Evolutionary conservation across 2,888 invertebrate species (phyloP).

Genomic region (Aelia acuminata): DNA sequence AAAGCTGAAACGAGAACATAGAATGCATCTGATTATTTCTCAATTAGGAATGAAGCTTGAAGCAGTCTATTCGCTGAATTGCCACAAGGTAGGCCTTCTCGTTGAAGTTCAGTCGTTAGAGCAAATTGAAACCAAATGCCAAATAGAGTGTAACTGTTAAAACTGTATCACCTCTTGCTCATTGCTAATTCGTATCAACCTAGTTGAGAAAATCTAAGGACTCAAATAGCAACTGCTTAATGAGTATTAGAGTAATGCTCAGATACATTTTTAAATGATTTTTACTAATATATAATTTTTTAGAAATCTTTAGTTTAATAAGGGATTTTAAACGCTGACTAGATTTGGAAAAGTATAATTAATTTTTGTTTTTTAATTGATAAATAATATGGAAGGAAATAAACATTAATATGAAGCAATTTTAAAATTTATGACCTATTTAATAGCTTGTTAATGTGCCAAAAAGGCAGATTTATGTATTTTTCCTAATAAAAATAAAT

Average conservation of each 20-base stretch:
- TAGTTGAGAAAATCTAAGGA: not conserved
- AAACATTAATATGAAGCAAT: too few species aligned
- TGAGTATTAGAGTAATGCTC: not conserved
- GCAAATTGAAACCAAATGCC: constrained; percentile 26
- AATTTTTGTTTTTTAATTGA: too few species aligned
- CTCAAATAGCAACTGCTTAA: not conserved
- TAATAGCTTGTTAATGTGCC: too few species aligned
- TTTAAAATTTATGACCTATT: too few species aligned
- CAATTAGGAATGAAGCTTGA: not conserved
- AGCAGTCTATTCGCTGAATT: not conserved
- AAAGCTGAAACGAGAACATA: not conserved
- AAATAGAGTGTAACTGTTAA: constrained; percentile 33
- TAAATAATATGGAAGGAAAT: too few species aligned
- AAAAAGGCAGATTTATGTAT: too few species aligned
- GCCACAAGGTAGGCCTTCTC: not conserved
- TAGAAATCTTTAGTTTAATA: too few species aligned
- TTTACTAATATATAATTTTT: too few species aligned
- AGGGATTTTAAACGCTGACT: too few species aligned
- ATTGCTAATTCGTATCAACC: constrained; percentile 13
- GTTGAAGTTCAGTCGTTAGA: constrained; percentile 6
- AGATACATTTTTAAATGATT: not conserved
- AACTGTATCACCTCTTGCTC: not conserved
- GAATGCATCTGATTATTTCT: too few species aligned
- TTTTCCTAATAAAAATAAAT: too few species aligned
- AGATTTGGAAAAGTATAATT: too few species aligned